These are phyloP conservation scores for Morus bassanus DNA, from an alignment of 2,797 vertebrate species.

Conservation along the genomic window DNA sequence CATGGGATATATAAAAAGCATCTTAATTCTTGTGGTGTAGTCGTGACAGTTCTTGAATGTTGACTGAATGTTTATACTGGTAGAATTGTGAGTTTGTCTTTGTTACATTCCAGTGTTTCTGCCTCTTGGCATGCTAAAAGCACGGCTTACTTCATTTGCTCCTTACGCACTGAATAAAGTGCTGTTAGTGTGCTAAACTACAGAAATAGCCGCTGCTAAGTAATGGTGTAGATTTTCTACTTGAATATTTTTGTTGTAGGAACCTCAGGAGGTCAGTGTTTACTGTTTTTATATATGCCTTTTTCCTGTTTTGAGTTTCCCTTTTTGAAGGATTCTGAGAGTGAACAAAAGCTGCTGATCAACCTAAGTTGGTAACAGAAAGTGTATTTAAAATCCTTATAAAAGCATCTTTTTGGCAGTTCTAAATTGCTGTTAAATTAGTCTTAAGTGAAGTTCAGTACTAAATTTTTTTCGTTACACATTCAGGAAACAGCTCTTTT, in stretches of 20 bases:
- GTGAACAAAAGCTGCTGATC: slow-evolving; percentile 81
- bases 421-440: slow-evolving; percentile 69
- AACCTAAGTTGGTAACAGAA: slow-evolving; percentile 85
- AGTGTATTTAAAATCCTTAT: slow-evolving; percentile 70
- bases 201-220: slow-evolving; percentile 92
- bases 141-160: slow-evolving; percentile 83
- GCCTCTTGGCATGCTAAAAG: slow-evolving; percentile 89
- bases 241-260: slow-evolving; percentile 97
- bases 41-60: slow-evolving; percentile 82
- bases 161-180: slow-evolving; percentile 81
- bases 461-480: slow-evolving; percentile 46
- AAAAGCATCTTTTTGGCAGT: slow-evolving; percentile 68
- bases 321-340: slow-evolving; percentile 83
- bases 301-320: slow-evolving; percentile 83
- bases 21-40: slow-evolving; percentile 77
- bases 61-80: slow-evolving; percentile 80
- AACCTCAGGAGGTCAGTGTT: slow-evolving; percentile 96
- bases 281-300: slow-evolving; percentile 89
- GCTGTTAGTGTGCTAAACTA: slow-evolving; percentile 88
- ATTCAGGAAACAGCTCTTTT: slow-evolving; percentile 57
- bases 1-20: slow-evolving; percentile 84
- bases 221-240: slow-evolving; percentile 93
- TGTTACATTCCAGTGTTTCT: slow-evolving; percentile 97
- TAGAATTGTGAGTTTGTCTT: slow-evolving; percentile 83
- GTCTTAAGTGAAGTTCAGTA: slow-evolving; percentile 50